Evolutionary conservation across 2,113 vertebrate genomes (phyloP).

Genomic region (Ardeotis arabs): DNA sequence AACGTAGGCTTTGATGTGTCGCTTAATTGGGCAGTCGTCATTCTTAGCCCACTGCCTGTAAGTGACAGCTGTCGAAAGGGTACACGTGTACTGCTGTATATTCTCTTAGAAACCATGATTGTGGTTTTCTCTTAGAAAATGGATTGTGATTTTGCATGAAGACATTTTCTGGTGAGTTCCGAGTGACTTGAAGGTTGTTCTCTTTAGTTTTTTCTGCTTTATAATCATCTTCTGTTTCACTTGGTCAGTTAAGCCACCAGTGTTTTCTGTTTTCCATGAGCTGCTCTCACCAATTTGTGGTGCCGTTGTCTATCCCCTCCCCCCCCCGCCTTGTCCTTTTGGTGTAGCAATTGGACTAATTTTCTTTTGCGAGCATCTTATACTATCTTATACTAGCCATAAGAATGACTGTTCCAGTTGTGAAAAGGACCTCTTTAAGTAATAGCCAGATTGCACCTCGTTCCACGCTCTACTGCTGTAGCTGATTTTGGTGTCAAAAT

Average conservation of each 20-base stretch:
- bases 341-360: background rate
- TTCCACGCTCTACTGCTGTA: background rate
- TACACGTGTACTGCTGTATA: accelerated
- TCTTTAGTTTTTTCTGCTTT: background rate
- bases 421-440: background rate
- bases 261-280: background rate
- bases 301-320: too few species aligned
- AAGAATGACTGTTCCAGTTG: background rate
- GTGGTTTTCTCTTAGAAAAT: background rate
- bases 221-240: background rate
- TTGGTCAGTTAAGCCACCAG: background rate
- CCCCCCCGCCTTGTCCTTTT: background rate
- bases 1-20: background rate
- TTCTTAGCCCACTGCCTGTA: background rate
- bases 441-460: background rate
- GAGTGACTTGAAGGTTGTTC: background rate
- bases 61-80: background rate
- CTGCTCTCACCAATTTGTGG: background rate
- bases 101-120: background rate
- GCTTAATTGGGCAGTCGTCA: background rate
- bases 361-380: background rate
- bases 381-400: background rate
- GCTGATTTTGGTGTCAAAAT: background rate
- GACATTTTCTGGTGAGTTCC: background rate
- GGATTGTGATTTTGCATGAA: background rate